phyloP scores from a whole-genome alignment of 2,797 vertebrate species.

The Orientallactaga sibirica region DNA sequence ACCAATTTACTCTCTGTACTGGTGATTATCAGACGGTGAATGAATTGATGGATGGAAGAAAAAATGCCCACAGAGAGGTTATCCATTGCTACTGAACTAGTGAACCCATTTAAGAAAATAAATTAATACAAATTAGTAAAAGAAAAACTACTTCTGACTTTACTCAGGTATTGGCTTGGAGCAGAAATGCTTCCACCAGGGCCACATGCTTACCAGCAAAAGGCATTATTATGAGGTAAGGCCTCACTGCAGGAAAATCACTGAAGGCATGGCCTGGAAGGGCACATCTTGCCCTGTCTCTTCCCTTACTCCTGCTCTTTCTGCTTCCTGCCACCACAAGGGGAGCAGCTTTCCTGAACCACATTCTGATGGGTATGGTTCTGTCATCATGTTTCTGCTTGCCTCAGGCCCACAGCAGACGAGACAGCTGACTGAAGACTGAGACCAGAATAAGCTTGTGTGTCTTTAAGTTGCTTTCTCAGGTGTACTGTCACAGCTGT shows the following conservation, averaged over 20 bases:
- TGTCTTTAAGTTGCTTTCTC: background rate
- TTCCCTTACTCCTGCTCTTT: background rate
- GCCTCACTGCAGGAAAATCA: background rate
- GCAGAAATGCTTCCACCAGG: background rate
- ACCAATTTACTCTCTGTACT: background rate
- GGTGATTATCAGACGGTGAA: conserved; percentile 4
- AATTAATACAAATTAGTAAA: background rate
- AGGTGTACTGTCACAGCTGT: background rate
- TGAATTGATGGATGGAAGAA: background rate
- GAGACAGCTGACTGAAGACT: background rate
- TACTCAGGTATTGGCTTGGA: background rate
- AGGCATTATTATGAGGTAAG: background rate
- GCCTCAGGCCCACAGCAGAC: background rate
- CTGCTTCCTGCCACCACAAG: background rate
- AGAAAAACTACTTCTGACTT: conserved; percentile 22
- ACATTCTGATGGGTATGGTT: too few relatives aligned
- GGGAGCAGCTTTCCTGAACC: background rate
- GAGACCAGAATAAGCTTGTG: background rate
- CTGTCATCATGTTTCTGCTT: background rate
- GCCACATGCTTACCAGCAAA: background rate
- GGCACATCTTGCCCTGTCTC: too few relatives aligned
- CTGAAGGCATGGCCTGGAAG: background rate
- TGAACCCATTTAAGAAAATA: background rate
- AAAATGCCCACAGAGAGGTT: background rate
- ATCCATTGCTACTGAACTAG: conserved; percentile 1